phyloP scores from a whole-genome alignment of 2,888 invertebrate genomes.

The Acanthosepion lycidas region DNA sequence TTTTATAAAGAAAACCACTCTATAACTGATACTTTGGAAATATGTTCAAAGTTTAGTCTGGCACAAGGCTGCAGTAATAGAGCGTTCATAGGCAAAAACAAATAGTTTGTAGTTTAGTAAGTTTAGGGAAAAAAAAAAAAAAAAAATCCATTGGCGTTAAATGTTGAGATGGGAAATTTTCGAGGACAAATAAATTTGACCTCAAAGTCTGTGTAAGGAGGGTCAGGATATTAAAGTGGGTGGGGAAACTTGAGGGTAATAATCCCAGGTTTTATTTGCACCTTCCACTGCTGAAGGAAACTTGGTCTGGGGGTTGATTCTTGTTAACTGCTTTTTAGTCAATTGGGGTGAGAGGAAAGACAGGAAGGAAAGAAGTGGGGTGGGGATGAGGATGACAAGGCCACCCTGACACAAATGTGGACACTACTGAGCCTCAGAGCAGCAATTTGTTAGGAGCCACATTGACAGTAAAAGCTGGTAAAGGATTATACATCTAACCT shows the following conservation, averaged over 20 bases:
- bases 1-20: too few relatives aligned
- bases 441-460: conserved; percentile 21
- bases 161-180: not conserved
- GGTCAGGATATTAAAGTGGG: not conserved
- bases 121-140: not conserved
- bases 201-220: not conserved
- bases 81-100: too few relatives aligned
- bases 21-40: too few relatives aligned
- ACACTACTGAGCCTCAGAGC: conserved; percentile 10
- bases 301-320: not conserved
- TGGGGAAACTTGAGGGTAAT: not conserved
- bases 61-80: too few relatives aligned
- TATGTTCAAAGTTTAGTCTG: too few relatives aligned
- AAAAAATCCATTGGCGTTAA: not conserved
- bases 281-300: not conserved
- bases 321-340: not conserved
- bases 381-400: not conserved
- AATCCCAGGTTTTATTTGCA: conserved; percentile 20
- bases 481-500: not conserved
- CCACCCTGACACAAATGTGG: conserved; percentile 33
- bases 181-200: not conserved
- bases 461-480: not conserved
- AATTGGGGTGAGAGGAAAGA: not conserved
- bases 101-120: too few relatives aligned
- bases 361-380: not conserved